Conservation (phyloP, 1,140 invertebrate genomes). For the Drosophila parvula region DNA sequence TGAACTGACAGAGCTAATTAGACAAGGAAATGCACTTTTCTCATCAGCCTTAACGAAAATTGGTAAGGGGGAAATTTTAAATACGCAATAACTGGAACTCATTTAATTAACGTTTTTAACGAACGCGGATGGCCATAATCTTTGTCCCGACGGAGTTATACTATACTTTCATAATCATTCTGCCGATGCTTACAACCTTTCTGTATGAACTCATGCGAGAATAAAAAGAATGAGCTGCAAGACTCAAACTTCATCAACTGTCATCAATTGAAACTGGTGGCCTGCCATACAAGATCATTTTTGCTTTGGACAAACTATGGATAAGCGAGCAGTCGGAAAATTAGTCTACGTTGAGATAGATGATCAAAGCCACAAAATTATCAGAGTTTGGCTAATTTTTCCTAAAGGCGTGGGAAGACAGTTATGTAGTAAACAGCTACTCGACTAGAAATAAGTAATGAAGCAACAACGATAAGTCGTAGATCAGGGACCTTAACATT, state of each 20-base stretch:
- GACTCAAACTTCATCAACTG: too few species aligned
- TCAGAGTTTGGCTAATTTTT: background rate
- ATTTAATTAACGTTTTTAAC: too few species aligned
- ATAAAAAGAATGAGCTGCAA: too few species aligned
- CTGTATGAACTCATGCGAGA: too few species aligned
- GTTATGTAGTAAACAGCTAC: background rate
- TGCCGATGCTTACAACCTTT: too few species aligned
- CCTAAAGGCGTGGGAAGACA: constrained; percentile 1
- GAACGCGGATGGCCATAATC: too few species aligned
- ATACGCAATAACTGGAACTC: too few species aligned
- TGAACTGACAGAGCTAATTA: too few species aligned
- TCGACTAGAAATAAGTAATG: background rate
- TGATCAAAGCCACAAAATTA: background rate
- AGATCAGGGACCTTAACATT: constrained; percentile 1
- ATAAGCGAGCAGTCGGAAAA: background rate
- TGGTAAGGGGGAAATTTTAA: too few species aligned
- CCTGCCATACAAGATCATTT: constrained; percentile 2
- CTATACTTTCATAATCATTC: too few species aligned
- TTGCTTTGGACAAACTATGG: constrained; percentile 3
- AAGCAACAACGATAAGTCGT: constrained; percentile 1
- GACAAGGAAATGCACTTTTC: background rate
- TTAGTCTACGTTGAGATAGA: background rate
- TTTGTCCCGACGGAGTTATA: too few species aligned
- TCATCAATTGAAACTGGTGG: constrained; percentile 3
- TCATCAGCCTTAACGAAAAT: too few species aligned